These are phyloP conservation scores for Protaetia brevitarsis DNA, from an alignment of 1,140 invertebrate species.

Conservation along the genomic window DNA sequence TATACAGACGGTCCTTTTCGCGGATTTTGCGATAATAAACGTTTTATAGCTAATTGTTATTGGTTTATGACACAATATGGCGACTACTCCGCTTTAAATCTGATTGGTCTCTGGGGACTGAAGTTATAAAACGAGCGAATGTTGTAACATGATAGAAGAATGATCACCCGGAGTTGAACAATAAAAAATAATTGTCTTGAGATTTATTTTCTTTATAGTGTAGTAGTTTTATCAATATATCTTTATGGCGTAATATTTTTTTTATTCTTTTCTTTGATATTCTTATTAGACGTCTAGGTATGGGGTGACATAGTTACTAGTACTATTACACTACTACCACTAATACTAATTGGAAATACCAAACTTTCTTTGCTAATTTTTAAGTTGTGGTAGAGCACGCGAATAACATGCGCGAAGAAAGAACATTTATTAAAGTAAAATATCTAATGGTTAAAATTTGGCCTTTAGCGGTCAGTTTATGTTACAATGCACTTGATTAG, in stretches of 20 bases:
- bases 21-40: constrained; percentile 39
- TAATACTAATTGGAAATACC: no score
- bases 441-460: no score
- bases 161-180: constrained; percentile 37
- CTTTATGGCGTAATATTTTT: background rate
- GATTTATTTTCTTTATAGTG: constrained; percentile 5
- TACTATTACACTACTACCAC: no score
- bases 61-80: constrained; percentile 50
- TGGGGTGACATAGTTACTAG: no score
- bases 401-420: no score
- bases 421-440: no score
- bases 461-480: no score
- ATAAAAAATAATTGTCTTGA: constrained; percentile 45
- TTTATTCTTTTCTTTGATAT: no score
- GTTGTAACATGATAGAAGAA: constrained; percentile 38
- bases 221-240: background rate
- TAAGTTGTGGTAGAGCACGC: no score
- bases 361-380: no score
- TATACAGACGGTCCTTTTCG: constrained; percentile 15
- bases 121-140: constrained; percentile 45
- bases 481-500: no score
- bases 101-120: constrained; percentile 46
- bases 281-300: no score
- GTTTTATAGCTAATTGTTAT: constrained; percentile 50
- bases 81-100: constrained; percentile 46